Evolutionary conservation across 2,113 vertebrate species (phyloP).

Genomic region (Chaenocephalus aceratus): DNA sequence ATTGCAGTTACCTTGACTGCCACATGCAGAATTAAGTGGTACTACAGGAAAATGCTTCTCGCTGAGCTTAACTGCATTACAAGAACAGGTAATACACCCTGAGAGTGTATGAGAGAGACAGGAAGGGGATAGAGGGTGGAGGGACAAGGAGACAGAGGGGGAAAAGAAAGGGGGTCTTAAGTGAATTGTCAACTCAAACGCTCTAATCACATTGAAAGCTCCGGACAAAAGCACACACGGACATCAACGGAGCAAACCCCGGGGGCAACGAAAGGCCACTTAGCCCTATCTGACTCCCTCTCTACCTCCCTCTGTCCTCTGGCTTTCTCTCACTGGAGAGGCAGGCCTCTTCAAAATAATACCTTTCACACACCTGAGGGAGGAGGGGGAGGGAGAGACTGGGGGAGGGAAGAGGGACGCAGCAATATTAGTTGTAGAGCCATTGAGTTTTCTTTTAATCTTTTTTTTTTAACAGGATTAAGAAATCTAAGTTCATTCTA

Average conservation of each 20-base stretch:
- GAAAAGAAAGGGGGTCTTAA: slow-evolving; percentile 80
- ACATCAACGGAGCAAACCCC: slow-evolving; percentile 87
- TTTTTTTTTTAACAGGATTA: not conserved
- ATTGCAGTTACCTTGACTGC: slow-evolving; percentile 86
- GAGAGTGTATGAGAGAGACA: slow-evolving; percentile 48
- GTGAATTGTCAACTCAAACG: slow-evolving; percentile 94
- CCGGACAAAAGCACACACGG: slow-evolving; percentile 89
- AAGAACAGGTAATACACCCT: slow-evolving; percentile 92
- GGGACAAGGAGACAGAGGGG: slow-evolving; percentile 33
- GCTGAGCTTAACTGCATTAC: slow-evolving; percentile 98
- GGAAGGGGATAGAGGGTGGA: slow-evolving; percentile 37
- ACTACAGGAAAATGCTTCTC: slow-evolving; percentile 93
- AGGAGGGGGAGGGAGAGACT: not conserved
- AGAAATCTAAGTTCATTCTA: not conserved
- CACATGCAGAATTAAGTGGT: slow-evolving; percentile 97
- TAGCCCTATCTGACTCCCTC: slow-evolving; percentile 78
- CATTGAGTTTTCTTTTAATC: not conserved
- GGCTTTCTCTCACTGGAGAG: slow-evolving; percentile 32
- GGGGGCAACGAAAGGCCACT: slow-evolving; percentile 88
- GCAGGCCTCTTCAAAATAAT: slow-evolving; percentile 50
- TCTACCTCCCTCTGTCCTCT: slow-evolving; percentile 14
- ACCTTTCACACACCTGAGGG: slow-evolving; percentile 43
- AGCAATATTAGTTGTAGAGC: not conserved
- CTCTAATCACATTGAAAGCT: slow-evolving; percentile 98
- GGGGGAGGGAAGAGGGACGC: not conserved